These are phyloP conservation scores for Lytechinus pictus DNA, from an alignment of 35 echinoderm and acorn worm genomes.

Conservation along the genomic window DNA sequence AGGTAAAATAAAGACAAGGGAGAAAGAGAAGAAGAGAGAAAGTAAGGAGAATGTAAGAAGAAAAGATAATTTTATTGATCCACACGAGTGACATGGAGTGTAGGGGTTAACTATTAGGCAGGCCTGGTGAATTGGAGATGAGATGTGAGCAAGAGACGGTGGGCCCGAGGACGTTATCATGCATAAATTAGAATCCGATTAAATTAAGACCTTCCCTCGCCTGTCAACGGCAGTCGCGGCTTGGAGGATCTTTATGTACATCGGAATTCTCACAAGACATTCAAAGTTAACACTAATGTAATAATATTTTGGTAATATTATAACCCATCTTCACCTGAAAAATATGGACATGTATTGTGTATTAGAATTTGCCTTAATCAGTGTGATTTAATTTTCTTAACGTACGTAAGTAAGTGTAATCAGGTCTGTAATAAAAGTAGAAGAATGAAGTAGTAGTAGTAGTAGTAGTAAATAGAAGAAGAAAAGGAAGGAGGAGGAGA, in stretches of 20 bases:
- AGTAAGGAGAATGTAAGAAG: background rate
- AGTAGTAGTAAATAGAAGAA: too few species aligned
- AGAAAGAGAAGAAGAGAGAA: background rate
- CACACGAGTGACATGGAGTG: background rate
- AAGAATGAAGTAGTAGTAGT: background rate
- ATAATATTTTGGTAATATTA: too few species aligned
- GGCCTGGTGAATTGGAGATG: background rate
- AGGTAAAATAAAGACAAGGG: too few species aligned
- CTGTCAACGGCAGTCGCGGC: background rate
- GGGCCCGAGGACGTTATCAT: background rate
- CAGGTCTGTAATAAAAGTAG: background rate
- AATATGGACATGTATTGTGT: too few species aligned
- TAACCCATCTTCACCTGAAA: too few species aligned
- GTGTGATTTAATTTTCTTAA: too few species aligned
- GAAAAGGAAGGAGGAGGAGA: too few species aligned
- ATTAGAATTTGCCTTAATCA: too few species aligned
- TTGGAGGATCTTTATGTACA: background rate
- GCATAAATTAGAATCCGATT: slow-evolving; percentile 19
- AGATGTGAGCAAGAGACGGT: background rate
- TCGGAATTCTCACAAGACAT: background rate
- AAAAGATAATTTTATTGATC: background rate
- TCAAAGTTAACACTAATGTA: too few species aligned
- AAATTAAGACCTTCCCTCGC: background rate
- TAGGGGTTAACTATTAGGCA: background rate
- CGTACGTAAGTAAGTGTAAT: background rate